Base-by-base conservation (phyloP, 2,888 invertebrate species). In the Xestobium rufovillosum region DNA sequence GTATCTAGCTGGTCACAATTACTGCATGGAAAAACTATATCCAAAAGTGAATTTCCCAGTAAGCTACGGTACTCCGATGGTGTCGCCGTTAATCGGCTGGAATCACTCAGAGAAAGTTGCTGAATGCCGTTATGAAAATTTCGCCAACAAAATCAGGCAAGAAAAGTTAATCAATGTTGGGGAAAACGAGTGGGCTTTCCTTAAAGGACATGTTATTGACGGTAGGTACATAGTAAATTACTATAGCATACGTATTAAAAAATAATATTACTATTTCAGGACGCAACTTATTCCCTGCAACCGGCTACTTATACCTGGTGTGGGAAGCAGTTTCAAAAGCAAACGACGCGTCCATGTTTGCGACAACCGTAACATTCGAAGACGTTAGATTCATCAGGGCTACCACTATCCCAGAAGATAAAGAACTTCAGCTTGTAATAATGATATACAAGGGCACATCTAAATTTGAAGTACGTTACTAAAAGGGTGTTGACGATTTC, bases 371-470 rank as follows among this genome's bases (percentile, higher is more conserved):
- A 6, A 60, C 67, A 4, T 73, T 80, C 50, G 72, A 75, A 52
- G 67, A 80, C 57, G 67, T 78, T 26, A 68, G 66, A 42, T 75
- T 79, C 41, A 70, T 70, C 41, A 62, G 73, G 42, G 76, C 77
- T 9, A 19, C 23, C 23, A 6, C 23, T 8, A 6, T 19, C n/a
- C 6, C n/a, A 19, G 6, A 19, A n/a, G 23, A n/a, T 19, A 6
- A n/a, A 19, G 26, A 37, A 10, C 15, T 55, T 3, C 28, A 43
- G 3, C 39, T 61, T 3, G 34, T 27, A 4, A 44, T 61, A 3
- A 49, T 47, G 43, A 41, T 61, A 6, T 55, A 57, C 17, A 42
- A 42, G 25, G 44, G 39, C 11, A 53, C 49, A 26, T 56, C 59
- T 1, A 39, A 48, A 12, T 63, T 63, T 45, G 61, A 60, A 42